These are phyloP conservation scores for Podabrus alpinus DNA, from an alignment of 2,888 invertebrate species.

Conservation along the genomic window DNA sequence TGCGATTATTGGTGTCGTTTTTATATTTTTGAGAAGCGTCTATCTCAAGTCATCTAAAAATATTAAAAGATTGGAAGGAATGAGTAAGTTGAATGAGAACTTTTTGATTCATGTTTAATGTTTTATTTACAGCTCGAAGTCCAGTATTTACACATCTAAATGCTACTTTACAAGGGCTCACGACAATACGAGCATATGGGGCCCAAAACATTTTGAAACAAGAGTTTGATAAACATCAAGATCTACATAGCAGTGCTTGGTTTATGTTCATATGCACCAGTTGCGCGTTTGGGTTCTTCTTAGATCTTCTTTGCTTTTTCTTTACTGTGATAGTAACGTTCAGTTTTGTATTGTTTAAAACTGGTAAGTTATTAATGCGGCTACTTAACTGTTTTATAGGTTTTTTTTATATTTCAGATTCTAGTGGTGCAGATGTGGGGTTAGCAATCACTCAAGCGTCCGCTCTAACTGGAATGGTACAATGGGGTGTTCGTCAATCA, in stretches of 20 bases:
- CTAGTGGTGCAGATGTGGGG: constrained; percentile 64
- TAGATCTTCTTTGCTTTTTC: constrained; percentile 67
- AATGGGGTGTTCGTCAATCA: constrained; percentile 83
- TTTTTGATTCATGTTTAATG: constrained; percentile 50
- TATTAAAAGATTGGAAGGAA: constrained; percentile 70
- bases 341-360: constrained; percentile 61
- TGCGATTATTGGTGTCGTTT: constrained; percentile 62
- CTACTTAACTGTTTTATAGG: neutral
- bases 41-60: constrained; percentile 73
- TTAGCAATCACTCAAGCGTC: constrained; percentile 69
- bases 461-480: constrained; percentile 64
- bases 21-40: constrained; percentile 65
- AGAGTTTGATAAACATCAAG: constrained; percentile 62
- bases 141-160: constrained; percentile 84
- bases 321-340: constrained; percentile 69
- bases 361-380: constrained; percentile 40
- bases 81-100: constrained; percentile 57
- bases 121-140: constrained; percentile 68
- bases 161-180: constrained; percentile 76
- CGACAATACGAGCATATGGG: constrained; percentile 78
- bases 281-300: constrained; percentile 67
- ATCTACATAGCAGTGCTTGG: constrained; percentile 69
- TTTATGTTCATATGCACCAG: constrained; percentile 68
- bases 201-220: constrained; percentile 66
- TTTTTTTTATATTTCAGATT: constrained; percentile 28